phyloP scores from a whole-genome alignment of 2,888 invertebrate species.

The Andrena marginata region DNA sequence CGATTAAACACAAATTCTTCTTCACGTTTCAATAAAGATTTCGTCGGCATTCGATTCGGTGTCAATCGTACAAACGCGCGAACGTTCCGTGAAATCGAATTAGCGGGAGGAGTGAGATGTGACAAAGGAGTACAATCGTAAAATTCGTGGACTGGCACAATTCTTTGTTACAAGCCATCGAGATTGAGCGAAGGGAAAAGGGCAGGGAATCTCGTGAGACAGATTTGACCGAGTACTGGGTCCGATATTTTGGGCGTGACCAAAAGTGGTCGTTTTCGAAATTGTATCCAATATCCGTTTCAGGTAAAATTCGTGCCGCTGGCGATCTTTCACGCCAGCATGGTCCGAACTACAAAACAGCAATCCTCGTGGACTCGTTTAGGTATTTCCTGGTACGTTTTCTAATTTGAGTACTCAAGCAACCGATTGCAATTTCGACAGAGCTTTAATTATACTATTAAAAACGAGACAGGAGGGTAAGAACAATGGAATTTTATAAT shows the following conservation, averaged over 20 bases:
- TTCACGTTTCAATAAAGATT: not conserved
- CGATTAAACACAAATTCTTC: not conserved
- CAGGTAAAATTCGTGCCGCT: constrained; percentile 74
- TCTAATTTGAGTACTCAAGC: not conserved
- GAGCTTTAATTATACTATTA: too few species aligned
- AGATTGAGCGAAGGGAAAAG: not conserved
- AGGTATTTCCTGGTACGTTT: not conserved
- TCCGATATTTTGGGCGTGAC: constrained; percentile 64
- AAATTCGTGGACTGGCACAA: constrained; percentile 20
- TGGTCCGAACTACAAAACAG: constrained; percentile 25
- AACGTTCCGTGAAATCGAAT: constrained; percentile 47
- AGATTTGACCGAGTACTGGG: constrained; percentile 50
- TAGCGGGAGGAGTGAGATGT: constrained; percentile 1
- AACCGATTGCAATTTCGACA: not conserved
- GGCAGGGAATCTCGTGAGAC: constrained; percentile 37
- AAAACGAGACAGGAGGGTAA: too few species aligned
- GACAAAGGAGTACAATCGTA: constrained; percentile 18
- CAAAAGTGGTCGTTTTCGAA: constrained; percentile 61
- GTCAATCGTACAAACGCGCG: not conserved
- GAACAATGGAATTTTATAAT: too few species aligned
- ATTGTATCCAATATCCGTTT: constrained; percentile 72
- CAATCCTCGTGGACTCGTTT: not conserved
- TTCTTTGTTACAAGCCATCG: constrained; percentile 3
- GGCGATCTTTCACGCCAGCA: constrained; percentile 41
- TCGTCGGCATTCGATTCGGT: constrained; percentile 22